A percentile compares a stretch with the other conserved stretches of the same genome.
Evolutionary conservation across 2,888 invertebrate species (phyloP).

Genomic region (Cactoblastis cactorum): DNA sequence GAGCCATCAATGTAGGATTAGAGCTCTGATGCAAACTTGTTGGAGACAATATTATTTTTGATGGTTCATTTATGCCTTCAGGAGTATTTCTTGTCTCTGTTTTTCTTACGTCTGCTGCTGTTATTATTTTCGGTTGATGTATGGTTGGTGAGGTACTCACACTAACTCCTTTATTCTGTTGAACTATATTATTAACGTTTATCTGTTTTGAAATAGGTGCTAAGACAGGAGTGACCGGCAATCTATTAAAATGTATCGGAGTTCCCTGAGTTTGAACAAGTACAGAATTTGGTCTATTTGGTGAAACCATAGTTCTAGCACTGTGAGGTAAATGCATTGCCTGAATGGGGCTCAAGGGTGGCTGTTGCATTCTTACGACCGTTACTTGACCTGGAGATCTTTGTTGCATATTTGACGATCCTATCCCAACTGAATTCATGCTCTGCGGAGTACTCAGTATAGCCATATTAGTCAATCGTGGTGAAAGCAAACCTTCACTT

Average conservation of each 20-base stretch:
- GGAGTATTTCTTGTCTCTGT: constrained; percentile 40
- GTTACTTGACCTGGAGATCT: constrained; percentile 71
- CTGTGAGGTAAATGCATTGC: constrained; percentile 61
- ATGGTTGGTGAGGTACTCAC: constrained; percentile 43
- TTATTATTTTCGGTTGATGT: constrained; percentile 61
- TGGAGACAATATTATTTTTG: constrained; percentile 68
- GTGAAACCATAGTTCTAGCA: constrained; percentile 63
- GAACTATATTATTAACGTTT: constrained; percentile 65
- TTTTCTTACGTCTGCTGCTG: constrained; percentile 53
- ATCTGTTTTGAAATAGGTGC: constrained; percentile 79
- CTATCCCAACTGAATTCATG: constrained; percentile 52
- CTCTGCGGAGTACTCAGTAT: constrained; percentile 61
- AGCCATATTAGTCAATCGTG: constrained; percentile 61
- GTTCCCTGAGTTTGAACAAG: constrained; percentile 68
- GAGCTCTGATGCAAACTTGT: constrained; percentile 52
- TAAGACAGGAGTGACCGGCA: constrained; percentile 80
- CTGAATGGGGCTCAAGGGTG: constrained; percentile 67
- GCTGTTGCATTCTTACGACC: constrained; percentile 74
- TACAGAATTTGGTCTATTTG: constrained; percentile 67
- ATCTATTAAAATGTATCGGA: constrained; percentile 71
- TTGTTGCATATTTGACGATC: constrained; percentile 62
- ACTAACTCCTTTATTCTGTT: constrained; percentile 53
- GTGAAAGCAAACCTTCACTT: constrained; percentile 56
- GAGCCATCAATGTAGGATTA: constrained; percentile 65
- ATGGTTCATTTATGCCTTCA: constrained; percentile 47